Evolutionary conservation across 2,797 vertebrate species (phyloP).

Genomic region (Karalla daura): DNA sequence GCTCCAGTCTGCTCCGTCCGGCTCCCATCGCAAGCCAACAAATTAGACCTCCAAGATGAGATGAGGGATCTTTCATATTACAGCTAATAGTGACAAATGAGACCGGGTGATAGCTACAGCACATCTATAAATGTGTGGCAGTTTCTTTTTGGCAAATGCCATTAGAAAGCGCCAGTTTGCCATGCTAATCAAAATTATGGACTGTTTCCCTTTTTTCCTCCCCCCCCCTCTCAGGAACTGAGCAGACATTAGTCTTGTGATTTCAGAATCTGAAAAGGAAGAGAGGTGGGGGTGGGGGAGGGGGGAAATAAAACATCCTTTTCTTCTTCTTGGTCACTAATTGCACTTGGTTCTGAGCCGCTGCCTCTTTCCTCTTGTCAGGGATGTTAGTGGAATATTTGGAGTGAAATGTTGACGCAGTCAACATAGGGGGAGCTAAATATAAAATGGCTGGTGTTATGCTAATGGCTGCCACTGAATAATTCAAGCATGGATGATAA

Average conservation of each 20-base stretch:
- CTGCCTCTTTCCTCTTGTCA: slow-evolving; percentile 74
- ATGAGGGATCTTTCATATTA: slow-evolving; percentile 78
- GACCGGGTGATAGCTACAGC: slow-evolving; percentile 55
- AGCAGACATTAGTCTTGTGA: slow-evolving; percentile 65
- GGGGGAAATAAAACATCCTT: slow-evolving; percentile 19
- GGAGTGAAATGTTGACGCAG: slow-evolving; percentile 82
- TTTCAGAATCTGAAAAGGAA: slow-evolving; percentile 59
- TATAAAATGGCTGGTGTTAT: slow-evolving; percentile 87
- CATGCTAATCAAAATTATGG: slow-evolving; percentile 69
- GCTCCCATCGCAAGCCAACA: slow-evolving; percentile 71
- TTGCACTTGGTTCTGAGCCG: slow-evolving; percentile 81
- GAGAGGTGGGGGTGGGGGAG: too few relatives aligned
- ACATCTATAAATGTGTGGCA: slow-evolving; percentile 59
- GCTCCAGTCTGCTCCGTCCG: slow-evolving; percentile 50
- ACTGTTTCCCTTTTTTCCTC: slow-evolving; percentile 30
- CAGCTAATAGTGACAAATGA: slow-evolving; percentile 82
- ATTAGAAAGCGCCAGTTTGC: slow-evolving; percentile 58
- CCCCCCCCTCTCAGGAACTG: slow-evolving; percentile 36
- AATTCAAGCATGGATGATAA: slow-evolving; percentile 89
- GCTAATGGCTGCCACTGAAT: slow-evolving; percentile 88
- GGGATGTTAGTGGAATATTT: slow-evolving; percentile 72
- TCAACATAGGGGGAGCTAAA: slow-evolving; percentile 84
- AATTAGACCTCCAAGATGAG: slow-evolving; percentile 78
- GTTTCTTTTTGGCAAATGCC: slow-evolving; percentile 62
- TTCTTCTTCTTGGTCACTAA: slow-evolving; percentile 71